A percentile compares a stretch with the other conserved stretches of the same genome.
Conservation (phyloP, 2,888 invertebrate genomes). For the Pyrrhia umbra region DNA sequence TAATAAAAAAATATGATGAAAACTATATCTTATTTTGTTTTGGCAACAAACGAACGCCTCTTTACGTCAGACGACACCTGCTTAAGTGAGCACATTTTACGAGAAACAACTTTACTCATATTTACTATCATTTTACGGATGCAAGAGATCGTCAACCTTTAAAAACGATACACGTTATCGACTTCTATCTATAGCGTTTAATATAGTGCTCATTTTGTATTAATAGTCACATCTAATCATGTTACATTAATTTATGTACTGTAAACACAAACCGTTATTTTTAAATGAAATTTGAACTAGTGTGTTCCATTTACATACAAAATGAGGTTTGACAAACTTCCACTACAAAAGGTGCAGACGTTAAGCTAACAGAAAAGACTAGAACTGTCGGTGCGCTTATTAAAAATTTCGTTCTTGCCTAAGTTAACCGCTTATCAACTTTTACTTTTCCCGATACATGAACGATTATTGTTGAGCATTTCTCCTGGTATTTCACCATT, state of each 20-base stretch:
- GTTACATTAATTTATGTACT: slow-evolving; percentile 48
- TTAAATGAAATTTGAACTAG: slow-evolving; percentile 40
- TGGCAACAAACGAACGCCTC: background rate
- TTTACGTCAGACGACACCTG: slow-evolving; percentile 1
- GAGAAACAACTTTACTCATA: slow-evolving; percentile 8
- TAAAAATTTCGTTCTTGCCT: no score
- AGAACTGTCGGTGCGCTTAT: no score
- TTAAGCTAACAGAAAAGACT: no score
- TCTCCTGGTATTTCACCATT: no score
- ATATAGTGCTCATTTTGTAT: slow-evolving; percentile 32
- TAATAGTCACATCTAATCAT: slow-evolving; percentile 49
- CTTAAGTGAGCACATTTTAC: background rate
- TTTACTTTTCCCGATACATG: no score
- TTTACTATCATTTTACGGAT: slow-evolving; percentile 5
- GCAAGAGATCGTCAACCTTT: slow-evolving; percentile 63
- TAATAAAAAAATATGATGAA: no score
- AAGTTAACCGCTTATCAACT: no score
- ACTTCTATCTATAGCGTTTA: slow-evolving; percentile 53
- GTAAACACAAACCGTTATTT: slow-evolving; percentile 54
- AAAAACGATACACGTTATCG: slow-evolving; percentile 39
- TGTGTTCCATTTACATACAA: slow-evolving; percentile 10
- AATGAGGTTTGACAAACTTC: slow-evolving; percentile 14
- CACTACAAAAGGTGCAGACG: no score
- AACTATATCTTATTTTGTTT: no score
- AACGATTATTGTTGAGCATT: no score